Evolutionary conservation across 64 coral and sea anemone genomes (phyloP), one percentile per base, ranked within the genome.

Genomic region (Montipora cactus): DNA sequence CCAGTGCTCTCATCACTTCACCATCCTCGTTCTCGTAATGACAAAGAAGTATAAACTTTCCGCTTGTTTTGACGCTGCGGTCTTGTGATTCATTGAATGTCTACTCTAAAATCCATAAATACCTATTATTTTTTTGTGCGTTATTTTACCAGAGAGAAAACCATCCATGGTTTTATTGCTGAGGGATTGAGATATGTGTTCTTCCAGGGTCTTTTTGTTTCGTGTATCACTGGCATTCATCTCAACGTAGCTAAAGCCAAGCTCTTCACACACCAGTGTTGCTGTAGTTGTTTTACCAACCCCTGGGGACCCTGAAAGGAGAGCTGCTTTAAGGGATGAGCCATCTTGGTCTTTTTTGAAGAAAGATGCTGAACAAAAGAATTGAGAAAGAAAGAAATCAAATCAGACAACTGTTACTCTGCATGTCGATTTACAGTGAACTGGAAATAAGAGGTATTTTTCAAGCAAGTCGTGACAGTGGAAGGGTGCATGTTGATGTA

Each of bases 221-320:
- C 97, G 79, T 49, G 92, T 81, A 67, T 99, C 97, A 86, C 97
- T 99, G 4, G 97, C 97, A 69, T 99, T 99, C 92, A 99, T 96
- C 84, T 99, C 95, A 20, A 99, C 88, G 67, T 86, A 99, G 52
- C 88, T 89, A 79, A 96, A 99, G 3, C 92, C 97, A 47, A 96
- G 84, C 45, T 99, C 97, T 66, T 99, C 68, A 45, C 97, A 99
- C 16, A 99, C 97, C 10, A 99, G 83, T 11, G 88, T 89, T 23
- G 97, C 78, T 28, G 94, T 99, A 75, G 97, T 99, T 77, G 97
- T 99, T 87, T 99, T 99, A 3, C 95, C 97, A 23, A 99, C 97
- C 3, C 97, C 97, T 62, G 95, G 97, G 22, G 95, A 87, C 5
- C 97, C 97, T 0, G 97, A 99, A 11, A 99, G 16, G 10, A 99